phyloP scores from a whole-genome alignment of 2,113 vertebrate species.

The Aleadryas rufinucha region DNA sequence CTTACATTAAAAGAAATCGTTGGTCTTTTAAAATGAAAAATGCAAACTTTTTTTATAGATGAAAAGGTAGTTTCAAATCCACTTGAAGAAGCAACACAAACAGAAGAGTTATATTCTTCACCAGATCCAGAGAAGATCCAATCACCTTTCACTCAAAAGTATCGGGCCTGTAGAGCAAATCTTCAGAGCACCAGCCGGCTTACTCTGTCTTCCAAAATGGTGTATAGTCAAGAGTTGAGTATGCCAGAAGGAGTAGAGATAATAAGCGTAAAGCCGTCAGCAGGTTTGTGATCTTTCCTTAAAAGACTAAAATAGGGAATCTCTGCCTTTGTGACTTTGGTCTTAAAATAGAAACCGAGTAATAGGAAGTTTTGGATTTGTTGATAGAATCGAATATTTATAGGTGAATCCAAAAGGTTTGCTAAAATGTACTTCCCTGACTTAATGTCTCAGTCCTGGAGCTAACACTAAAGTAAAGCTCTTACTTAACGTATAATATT shows the following conservation, averaged over 20 bases:
- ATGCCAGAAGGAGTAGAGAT: constrained; percentile 90
- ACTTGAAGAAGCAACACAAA: constrained; percentile 55
- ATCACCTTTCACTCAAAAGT: constrained; percentile 78
- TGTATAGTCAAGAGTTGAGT: constrained; percentile 87
- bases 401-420: background rate
- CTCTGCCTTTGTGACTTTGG: background rate
- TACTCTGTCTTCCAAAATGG: constrained; percentile 80
- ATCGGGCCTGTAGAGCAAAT: constrained; percentile 84
- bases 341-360: background rate
- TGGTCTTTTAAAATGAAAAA: background rate
- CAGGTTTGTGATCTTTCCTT: constrained; percentile 79
- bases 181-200: constrained; percentile 91
- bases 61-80: constrained; percentile 62
- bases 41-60: constrained; percentile 64
- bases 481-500: background rate
- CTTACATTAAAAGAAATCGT: background rate
- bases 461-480: background rate
- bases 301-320: background rate
- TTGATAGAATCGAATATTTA: background rate
- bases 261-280: constrained; percentile 89
- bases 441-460: background rate
- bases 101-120: constrained; percentile 73
- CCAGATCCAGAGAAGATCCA: constrained; percentile 77
- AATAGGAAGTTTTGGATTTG: background rate
- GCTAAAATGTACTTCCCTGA: background rate